Percentiles rank a stretch among this genome's conserved stretches.
phyloP scores from a whole-genome alignment of 2,888 invertebrate genomes.

The Parnassius apollo region DNA sequence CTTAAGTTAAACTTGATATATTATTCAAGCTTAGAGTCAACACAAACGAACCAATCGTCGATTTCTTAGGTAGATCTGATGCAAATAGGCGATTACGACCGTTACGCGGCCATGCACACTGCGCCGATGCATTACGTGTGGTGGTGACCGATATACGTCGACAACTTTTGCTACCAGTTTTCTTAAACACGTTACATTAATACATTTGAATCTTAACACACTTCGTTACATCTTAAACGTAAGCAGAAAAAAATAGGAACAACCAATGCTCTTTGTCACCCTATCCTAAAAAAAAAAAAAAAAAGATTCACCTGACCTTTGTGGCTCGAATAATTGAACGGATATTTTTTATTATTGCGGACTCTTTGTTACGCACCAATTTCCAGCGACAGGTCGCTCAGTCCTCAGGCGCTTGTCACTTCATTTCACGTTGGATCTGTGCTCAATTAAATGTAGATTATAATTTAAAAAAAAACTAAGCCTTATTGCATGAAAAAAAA shows the following conservation, averaged over 20 bases:
- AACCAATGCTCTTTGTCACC: no score
- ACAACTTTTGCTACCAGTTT: slow-evolving; percentile 11
- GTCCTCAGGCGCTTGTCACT: slow-evolving; percentile 16
- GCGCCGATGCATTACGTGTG: slow-evolving; percentile 1
- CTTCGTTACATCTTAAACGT: no score
- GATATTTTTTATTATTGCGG: slow-evolving; percentile 10
- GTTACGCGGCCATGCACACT: slow-evolving; percentile 6
- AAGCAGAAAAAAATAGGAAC: no score
- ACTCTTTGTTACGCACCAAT: slow-evolving; percentile 11
- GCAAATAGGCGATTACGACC: slow-evolving; percentile 7
- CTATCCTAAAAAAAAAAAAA: no score
- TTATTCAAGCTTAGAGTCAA: slow-evolving; percentile 17
- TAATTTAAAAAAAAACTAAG: no score
- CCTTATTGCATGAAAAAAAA: no score
- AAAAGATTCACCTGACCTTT: slow-evolving; percentile 19
- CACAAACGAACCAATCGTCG: slow-evolving; percentile 12
- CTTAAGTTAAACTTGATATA: slow-evolving; percentile 21
- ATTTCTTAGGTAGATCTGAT: slow-evolving; percentile 13
- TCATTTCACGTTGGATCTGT: background rate
- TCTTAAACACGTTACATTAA: slow-evolving; percentile 14
- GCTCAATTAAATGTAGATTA: no score
- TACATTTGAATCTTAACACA: slow-evolving; percentile 16
- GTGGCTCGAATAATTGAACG: slow-evolving; percentile 2
- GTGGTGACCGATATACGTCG: slow-evolving; percentile 18
- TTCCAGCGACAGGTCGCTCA: slow-evolving; percentile 11